Percentiles rank a stretch among this genome's conserved stretches.
Evolutionary conservation across 2,888 invertebrate genomes (phyloP).

Genomic region (Pegoplata infirma): DNA sequence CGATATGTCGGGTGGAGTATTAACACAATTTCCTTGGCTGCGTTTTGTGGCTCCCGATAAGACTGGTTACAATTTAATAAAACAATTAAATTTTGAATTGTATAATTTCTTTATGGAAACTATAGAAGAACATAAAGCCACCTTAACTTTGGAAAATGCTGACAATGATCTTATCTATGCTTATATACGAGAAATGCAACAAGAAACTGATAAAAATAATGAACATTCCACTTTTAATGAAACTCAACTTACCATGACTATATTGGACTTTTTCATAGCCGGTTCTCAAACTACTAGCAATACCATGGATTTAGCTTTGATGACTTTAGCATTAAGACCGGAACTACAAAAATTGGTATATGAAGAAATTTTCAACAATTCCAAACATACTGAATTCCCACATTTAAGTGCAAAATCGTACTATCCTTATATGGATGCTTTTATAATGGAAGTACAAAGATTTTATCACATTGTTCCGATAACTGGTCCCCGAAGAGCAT

Average conservation of each 20-base stretch:
- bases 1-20: conserved; percentile 81
- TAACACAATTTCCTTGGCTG: conserved; percentile 82
- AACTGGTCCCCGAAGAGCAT: conserved; percentile 80
- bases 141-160: conserved; percentile 77
- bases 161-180: conserved; percentile 82
- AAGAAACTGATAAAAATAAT: conserved; percentile 64
- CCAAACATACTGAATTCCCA: conserved; percentile 66
- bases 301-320: conserved; percentile 82
- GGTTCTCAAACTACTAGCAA: conserved; percentile 83
- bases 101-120: conserved; percentile 80
- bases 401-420: conserved; percentile 76
- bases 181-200: conserved; percentile 82
- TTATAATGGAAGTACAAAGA: conserved; percentile 80
- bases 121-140: conserved; percentile 80
- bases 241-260: conserved; percentile 82
- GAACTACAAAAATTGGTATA: conserved; percentile 81
- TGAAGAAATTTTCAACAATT: conserved; percentile 79
- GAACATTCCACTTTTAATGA: conserved; percentile 78
- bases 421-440: conserved; percentile 80
- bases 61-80: conserved; percentile 82
- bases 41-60: conserved; percentile 81
- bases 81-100: conserved; percentile 80
- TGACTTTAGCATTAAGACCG: conserved; percentile 81
- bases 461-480: conserved; percentile 80
- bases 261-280: conserved; percentile 84